phyloP scores from a whole-genome alignment of 2,797 vertebrate genomes.

The Meriones psammophilus region DNA sequence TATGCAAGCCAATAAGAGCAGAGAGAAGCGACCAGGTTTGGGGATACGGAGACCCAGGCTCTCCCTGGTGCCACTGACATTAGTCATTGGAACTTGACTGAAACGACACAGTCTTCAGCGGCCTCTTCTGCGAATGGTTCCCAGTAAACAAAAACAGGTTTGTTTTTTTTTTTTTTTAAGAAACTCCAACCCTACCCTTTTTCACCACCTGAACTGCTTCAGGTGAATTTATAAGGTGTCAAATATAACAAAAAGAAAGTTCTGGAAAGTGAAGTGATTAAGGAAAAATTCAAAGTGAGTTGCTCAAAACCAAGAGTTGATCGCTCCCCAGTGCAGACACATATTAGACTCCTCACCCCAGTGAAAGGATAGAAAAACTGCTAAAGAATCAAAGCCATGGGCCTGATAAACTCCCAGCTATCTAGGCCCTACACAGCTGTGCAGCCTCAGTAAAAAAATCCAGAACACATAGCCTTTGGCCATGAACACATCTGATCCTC shows the following conservation, averaged over 20 bases:
- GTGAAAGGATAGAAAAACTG: background rate
- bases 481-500: background rate
- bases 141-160: conserved; percentile 71
- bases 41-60: background rate
- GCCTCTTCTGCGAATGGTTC: conserved; percentile 52
- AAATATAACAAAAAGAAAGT: conserved; percentile 56
- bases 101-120: conserved; percentile 58
- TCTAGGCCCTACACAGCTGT: background rate
- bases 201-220: conserved; percentile 8
- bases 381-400: background rate
- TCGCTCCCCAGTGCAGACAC: conserved; percentile 3
- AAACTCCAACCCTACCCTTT: background rate
- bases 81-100: conserved; percentile 55
- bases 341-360: background rate
- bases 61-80: background rate
- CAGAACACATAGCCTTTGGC: conserved; percentile 32
- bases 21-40: background rate
- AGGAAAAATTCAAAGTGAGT: conserved; percentile 50
- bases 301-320: conserved; percentile 36
- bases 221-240: conserved; percentile 77
- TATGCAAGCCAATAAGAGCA: conserved; percentile 73
- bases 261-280: conserved; percentile 66
- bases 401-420: background rate
- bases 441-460: background rate
- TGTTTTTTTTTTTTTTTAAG: background rate